Percentiles rank a stretch among this genome's conserved stretches.
Conservation (phyloP, 2,888 invertebrate genomes). For the Xylota sylvarum region DNA sequence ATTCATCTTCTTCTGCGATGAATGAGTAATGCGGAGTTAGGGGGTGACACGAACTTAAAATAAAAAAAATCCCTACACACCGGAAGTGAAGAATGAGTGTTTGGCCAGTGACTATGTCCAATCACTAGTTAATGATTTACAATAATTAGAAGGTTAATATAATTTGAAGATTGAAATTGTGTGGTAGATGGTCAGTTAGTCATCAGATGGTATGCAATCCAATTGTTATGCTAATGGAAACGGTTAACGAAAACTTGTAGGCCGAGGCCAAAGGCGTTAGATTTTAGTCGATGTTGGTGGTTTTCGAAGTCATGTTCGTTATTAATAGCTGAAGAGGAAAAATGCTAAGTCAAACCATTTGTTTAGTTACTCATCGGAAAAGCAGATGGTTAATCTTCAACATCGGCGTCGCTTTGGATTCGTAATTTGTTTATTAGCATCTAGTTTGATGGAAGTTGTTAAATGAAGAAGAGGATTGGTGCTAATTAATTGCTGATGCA, state of each 20-base stretch:
- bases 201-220: conserved; percentile 23
- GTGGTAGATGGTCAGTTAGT: conserved; percentile 37
- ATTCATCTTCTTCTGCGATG: conserved; percentile 32
- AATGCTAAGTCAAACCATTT: background rate
- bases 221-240: conserved; percentile 18
- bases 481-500: background rate
- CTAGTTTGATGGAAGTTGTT: background rate
- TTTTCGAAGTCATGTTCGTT: conserved; percentile 3
- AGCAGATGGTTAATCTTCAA: background rate
- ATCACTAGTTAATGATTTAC: conserved; percentile 21
- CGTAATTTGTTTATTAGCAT: background rate
- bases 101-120: conserved; percentile 39
- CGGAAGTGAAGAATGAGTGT: conserved; percentile 50
- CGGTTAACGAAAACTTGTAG: background rate
- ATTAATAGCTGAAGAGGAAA: background rate
- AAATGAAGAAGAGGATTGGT: background rate
- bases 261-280: background rate
- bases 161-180: conserved; percentile 9
- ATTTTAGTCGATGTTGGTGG: background rate
- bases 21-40: conserved; percentile 37
- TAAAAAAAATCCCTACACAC: conserved; percentile 50
- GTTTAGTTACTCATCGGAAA: background rate
- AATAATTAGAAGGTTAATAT: conserved; percentile 14
- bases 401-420: background rate
- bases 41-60: conserved; percentile 19